These are phyloP conservation scores for Cyphomyrmex costatus DNA, from an alignment of 1,140 invertebrate species.

Conservation along the genomic window DNA sequence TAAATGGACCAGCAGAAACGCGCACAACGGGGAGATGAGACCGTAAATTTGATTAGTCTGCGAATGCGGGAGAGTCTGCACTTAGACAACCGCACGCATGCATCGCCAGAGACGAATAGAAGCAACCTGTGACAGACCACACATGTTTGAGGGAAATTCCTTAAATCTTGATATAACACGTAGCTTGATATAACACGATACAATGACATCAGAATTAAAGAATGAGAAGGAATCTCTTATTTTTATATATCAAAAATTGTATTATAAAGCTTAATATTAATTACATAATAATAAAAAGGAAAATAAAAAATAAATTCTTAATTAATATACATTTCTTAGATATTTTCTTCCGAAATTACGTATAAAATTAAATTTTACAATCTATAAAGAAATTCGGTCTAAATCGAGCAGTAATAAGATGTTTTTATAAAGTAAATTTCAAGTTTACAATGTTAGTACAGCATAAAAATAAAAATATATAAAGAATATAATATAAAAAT, in stretches of 20 bases:
- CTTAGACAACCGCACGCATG: slow-evolving; percentile 60
- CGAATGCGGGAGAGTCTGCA: slow-evolving; percentile 73
- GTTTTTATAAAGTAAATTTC: too few species aligned
- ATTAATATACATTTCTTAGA: background rate
- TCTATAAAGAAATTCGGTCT: too few species aligned
- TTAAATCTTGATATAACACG: slow-evolving; percentile 14
- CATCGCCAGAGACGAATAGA: slow-evolving; percentile 37
- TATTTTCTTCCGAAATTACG: background rate
- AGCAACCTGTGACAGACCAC: slow-evolving; percentile 41
- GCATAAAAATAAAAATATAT: too few species aligned
- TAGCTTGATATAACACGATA: background rate
- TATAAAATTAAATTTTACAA: background rate
- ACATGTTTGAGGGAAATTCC: slow-evolving; percentile 57
- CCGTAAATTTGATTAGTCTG: slow-evolving; percentile 84
- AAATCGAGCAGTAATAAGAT: too few species aligned
- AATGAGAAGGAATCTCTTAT: background rate
- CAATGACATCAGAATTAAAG: background rate
- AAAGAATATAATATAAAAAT: too few species aligned
- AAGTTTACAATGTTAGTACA: too few species aligned
- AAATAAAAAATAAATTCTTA: background rate
- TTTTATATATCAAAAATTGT: too few species aligned
- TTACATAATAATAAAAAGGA: background rate
- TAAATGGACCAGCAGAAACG: slow-evolving; percentile 80
- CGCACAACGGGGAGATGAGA: slow-evolving; percentile 73
- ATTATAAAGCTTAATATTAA: background rate